Evolutionary conservation across 2,113 vertebrate genomes (phyloP).

Genomic region (Engraulis encrasicolus): DNA sequence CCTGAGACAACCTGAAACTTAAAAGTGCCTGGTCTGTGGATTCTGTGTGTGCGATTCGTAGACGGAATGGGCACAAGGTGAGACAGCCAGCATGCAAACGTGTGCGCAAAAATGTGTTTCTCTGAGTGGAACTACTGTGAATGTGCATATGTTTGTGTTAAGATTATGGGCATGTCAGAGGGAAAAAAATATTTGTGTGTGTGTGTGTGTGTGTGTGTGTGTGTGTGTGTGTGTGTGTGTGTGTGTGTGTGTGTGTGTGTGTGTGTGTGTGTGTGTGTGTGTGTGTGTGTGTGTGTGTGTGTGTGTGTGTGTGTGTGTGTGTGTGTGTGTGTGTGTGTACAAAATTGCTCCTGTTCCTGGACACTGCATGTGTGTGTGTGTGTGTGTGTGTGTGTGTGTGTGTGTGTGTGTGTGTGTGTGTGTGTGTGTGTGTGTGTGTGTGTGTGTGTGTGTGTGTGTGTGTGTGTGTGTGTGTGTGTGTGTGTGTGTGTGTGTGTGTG

Average conservation of each 20-base stretch:
- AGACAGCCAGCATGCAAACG: not conserved
- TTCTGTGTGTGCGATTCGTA: not conserved
- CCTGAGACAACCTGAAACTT: no score
- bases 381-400: not conserved
- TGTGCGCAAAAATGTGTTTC: not conserved
- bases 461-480: not conserved
- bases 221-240: not conserved
- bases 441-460: slow-evolving; percentile 17
- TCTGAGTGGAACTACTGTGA: not conserved
- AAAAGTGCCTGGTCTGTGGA: not conserved
- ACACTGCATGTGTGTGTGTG: no score
- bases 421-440: not conserved
- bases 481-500: slow-evolving; percentile 16
- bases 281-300: slow-evolving; percentile 45
- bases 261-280: slow-evolving; percentile 36
- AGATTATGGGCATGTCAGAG: not conserved
- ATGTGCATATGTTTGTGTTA: not conserved
- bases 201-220: not conserved
- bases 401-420: not conserved
- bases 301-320: slow-evolving; percentile 47
- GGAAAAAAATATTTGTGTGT: not conserved
- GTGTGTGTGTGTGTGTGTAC: not conserved
- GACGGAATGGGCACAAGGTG: not conserved
- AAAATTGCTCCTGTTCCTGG: no score
- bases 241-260: slow-evolving; percentile 50